Percentiles rank a stretch among this genome's conserved stretches.
Evolutionary conservation across 2,113 vertebrate genomes (phyloP).

Genomic region (Theristicus caerulescens): DNA sequence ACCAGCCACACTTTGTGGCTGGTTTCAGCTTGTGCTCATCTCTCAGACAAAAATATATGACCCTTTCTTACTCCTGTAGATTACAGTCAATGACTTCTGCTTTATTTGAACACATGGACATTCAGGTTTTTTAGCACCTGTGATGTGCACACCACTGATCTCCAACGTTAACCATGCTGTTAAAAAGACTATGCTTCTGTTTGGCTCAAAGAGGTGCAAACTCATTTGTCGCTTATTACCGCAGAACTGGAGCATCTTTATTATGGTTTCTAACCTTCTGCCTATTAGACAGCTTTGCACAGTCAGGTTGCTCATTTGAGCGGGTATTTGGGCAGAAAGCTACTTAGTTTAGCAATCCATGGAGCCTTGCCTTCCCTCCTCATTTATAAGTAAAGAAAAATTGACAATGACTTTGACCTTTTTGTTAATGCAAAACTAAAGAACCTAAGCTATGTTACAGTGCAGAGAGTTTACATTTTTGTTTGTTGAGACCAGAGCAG

Average conservation of each 20-base stretch:
- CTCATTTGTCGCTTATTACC: background rate
- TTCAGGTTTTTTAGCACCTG: background rate
- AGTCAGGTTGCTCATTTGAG: accelerated
- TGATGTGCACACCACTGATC: background rate
- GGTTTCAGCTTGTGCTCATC: background rate
- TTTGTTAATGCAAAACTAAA: background rate
- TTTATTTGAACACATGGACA: background rate
- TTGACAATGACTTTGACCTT: background rate
- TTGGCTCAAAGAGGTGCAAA: background rate
- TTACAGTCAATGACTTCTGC: background rate
- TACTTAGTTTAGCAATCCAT: background rate
- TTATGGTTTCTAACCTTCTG: background rate
- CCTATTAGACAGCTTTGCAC: background rate
- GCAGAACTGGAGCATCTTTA: background rate
- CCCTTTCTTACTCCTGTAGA: background rate
- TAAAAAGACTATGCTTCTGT: background rate
- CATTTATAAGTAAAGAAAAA: background rate
- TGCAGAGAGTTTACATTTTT: accelerated
- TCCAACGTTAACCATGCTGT: background rate
- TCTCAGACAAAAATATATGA: background rate
- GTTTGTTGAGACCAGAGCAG: background rate
- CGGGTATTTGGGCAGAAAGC: background rate
- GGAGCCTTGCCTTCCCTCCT: background rate
- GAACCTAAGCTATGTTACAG: background rate
- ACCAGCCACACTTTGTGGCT: background rate